Evolutionary conservation across 64 coral and sea anemone genomes (phyloP).

Genomic region (Dendrophyllia cribrosa): DNA sequence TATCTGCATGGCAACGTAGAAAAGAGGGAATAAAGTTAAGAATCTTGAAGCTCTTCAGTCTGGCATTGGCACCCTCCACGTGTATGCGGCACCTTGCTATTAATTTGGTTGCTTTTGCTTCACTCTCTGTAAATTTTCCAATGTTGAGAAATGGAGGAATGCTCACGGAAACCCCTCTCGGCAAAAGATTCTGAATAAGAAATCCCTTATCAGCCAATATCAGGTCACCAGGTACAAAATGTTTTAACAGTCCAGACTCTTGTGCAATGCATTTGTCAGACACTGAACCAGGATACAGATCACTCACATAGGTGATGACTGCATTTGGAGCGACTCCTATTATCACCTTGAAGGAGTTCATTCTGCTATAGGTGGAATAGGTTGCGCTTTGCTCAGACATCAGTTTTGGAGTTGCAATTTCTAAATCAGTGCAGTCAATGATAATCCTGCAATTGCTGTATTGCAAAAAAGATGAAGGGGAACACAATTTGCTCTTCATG

Average conservation of each 20-base stretch:
- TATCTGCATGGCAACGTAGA: constrained; percentile 44
- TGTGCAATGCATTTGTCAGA: constrained; percentile 16
- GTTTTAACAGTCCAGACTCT: constrained; percentile 8
- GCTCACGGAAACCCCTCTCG: constrained; percentile 3
- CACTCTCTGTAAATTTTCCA: constrained; percentile 21
- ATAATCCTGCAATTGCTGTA: constrained; percentile 29
- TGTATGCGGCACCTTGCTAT: constrained; percentile 35
- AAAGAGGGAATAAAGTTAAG: constrained; percentile 31
- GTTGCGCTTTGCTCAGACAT: constrained; percentile 38
- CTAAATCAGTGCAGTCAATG: constrained; percentile 35
- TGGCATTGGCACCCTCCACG: constrained; percentile 23
- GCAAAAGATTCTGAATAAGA: constrained; percentile 35
- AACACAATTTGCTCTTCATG: constrained; percentile 19
- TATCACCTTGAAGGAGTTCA: constrained; percentile 31
- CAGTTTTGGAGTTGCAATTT: constrained; percentile 35
- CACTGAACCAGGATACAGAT: constrained; percentile 21
- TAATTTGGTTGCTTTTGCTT: constrained; percentile 31
- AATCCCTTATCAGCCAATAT: constrained; percentile 34
- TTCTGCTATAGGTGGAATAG: constrained; percentile 19
- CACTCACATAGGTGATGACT: not conserved
- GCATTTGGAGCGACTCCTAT: constrained; percentile 11
- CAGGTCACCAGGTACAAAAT: constrained; percentile 10
- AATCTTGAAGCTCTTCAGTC: constrained; percentile 20
- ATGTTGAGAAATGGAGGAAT: constrained; percentile 21
- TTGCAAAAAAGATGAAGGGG: constrained; percentile 32